Percentiles rank a stretch among this genome's conserved stretches.
Conservation (phyloP, 2,113 vertebrate genomes). For the Myotis brandtii region DNA sequence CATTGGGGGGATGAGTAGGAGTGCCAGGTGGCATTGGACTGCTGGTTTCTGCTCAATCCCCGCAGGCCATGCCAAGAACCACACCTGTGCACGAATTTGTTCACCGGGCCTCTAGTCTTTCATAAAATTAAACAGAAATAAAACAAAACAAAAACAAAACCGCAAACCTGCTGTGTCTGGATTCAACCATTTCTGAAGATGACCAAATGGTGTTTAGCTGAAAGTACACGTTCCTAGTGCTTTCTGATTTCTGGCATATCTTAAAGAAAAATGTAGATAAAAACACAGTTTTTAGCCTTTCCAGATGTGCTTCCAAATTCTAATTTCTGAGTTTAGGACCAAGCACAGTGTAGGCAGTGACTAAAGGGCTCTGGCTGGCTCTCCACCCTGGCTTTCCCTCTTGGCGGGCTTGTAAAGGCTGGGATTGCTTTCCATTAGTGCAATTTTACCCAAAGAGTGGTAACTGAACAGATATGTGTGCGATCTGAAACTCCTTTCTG, state of each 20-base stretch:
- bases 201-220: neutral
- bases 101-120: neutral
- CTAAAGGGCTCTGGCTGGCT: neutral
- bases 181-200: neutral
- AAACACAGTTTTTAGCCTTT: slow-evolving; percentile 30
- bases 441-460: neutral
- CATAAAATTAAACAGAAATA: neutral
- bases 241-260: neutral
- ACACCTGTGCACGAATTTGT: too few relatives aligned
- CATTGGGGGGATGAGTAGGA: too few relatives aligned
- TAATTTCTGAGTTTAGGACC: neutral
- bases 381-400: neutral
- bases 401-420: neutral
- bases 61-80: too few relatives aligned
- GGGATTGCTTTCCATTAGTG: neutral
- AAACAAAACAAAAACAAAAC: neutral
- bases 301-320: neutral
- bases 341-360: neutral
- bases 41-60: too few relatives aligned
- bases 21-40: too few relatives aligned
- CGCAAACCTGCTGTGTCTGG: neutral
- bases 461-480: neutral
- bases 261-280: slow-evolving; percentile 17
- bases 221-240: neutral
- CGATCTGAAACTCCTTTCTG: neutral